These are phyloP conservation scores for Sparidentex hasta DNA, from an alignment of 2,797 vertebrate species.

Conservation along the genomic window DNA sequence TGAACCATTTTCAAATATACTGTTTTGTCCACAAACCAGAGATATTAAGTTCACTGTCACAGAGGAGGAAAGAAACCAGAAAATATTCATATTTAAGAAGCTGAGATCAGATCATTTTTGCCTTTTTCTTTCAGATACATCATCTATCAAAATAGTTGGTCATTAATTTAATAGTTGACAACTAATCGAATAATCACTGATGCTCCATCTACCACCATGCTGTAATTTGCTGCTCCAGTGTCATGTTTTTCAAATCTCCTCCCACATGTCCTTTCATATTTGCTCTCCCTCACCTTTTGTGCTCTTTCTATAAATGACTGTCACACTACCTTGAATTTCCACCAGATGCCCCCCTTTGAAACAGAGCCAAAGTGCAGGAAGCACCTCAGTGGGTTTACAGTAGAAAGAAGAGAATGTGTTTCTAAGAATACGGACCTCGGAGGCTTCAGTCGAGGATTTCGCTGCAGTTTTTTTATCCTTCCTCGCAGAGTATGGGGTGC, in stretches of 20 bases:
- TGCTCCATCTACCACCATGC: neutral
- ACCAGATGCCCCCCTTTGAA: constrained; percentile 9
- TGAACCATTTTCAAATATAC: too few relatives aligned
- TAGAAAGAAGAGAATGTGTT: constrained; percentile 28
- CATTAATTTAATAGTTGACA: too few relatives aligned
- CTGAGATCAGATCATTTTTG: too few relatives aligned
- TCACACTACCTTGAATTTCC: constrained; percentile 12
- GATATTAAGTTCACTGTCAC: too few relatives aligned
- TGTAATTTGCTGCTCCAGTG: neutral
- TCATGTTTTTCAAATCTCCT: neutral
- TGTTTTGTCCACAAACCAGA: too few relatives aligned
- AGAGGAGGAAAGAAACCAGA: too few relatives aligned
- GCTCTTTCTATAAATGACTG: constrained; percentile 7
- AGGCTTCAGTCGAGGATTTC: constrained; percentile 23
- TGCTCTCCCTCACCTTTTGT: neutral
- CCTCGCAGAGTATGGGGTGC: constrained; percentile 21
- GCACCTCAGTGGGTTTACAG: constrained; percentile 22
- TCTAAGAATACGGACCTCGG: constrained; percentile 39
- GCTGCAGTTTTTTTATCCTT: constrained; percentile 17
- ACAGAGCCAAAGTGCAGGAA: constrained; percentile 21
- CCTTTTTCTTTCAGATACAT: too few relatives aligned
- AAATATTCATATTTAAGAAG: too few relatives aligned
- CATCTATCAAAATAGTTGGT: too few relatives aligned
- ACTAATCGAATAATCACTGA: too few relatives aligned
- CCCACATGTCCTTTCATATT: neutral